Percentiles rank a stretch among this genome's conserved stretches.
Evolutionary conservation across 1,140 invertebrate species (phyloP).

Genomic region (Aphidius gifuensis): DNA sequence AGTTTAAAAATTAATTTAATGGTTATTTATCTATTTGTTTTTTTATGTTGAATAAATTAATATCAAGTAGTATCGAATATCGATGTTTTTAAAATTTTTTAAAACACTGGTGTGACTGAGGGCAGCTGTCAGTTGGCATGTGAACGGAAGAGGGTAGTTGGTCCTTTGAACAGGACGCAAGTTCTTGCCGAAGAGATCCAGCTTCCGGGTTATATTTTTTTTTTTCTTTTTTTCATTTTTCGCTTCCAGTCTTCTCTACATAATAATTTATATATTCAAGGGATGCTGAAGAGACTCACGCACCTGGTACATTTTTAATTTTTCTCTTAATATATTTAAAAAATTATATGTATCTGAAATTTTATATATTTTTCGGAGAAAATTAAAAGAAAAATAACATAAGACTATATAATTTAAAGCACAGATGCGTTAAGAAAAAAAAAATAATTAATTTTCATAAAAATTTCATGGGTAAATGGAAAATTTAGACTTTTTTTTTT

Average conservation of each 20-base stretch:
- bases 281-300: not conserved
- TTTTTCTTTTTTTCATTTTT: not conserved
- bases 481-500: not conserved
- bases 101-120: no score
- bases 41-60: no score
- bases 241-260: not conserved
- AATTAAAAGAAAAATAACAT: no score
- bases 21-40: no score
- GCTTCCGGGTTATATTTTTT: conserved; percentile 12
- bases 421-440: no score
- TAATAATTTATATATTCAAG: not conserved
- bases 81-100: no score
- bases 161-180: conserved; percentile 17
- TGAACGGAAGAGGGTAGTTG: conserved; percentile 20
- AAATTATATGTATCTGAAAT: no score
- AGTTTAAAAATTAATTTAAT: no score
- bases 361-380: no score
- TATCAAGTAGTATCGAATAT: no score
- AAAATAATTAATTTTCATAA: not conserved
- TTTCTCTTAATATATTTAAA: not conserved
- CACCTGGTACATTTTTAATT: conserved; percentile 7
- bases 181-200: conserved; percentile 17
- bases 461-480: not conserved
- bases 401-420: no score
- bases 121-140: conserved; percentile 13